phyloP scores from a whole-genome alignment of 2,113 vertebrate species.

The Cavia aperea region DNA sequence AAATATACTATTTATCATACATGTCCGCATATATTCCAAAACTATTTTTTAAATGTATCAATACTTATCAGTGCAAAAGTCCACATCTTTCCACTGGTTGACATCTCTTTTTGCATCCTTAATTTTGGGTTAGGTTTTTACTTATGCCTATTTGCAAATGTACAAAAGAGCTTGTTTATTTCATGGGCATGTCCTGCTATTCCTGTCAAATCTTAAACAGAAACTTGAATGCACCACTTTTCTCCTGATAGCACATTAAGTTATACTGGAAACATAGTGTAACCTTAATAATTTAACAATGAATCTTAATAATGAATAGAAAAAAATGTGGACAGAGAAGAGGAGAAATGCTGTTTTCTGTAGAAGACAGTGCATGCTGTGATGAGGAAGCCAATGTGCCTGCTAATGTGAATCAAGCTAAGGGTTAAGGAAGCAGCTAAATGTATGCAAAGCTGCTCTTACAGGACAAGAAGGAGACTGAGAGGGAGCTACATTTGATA shows the following conservation, averaged over 20 bases:
- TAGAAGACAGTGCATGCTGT: background rate
- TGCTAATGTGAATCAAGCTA: background rate
- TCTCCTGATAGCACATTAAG: background rate
- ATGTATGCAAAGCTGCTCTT: background rate
- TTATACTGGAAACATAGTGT: background rate
- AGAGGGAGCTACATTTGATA: background rate
- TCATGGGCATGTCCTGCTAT: background rate
- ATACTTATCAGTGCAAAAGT: background rate
- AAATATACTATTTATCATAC: background rate
- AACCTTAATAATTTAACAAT: no score
- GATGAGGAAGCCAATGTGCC: background rate
- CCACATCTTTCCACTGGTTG: no score
- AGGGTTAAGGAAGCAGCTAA: no score
- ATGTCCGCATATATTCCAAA: background rate
- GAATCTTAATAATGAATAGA: background rate
- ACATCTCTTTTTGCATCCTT: background rate
- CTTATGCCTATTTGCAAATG: no score
- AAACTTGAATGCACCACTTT: rapidly evolving
- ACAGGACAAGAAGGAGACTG: background rate
- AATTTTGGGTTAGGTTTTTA: background rate
- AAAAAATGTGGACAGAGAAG: background rate
- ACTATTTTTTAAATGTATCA: background rate
- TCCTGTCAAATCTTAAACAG: background rate
- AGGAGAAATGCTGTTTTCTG: background rate
- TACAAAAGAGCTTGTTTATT: background rate